Base-by-base conservation (phyloP, 2,888 invertebrate genomes). In the Troides oblongomaculatus region DNA sequence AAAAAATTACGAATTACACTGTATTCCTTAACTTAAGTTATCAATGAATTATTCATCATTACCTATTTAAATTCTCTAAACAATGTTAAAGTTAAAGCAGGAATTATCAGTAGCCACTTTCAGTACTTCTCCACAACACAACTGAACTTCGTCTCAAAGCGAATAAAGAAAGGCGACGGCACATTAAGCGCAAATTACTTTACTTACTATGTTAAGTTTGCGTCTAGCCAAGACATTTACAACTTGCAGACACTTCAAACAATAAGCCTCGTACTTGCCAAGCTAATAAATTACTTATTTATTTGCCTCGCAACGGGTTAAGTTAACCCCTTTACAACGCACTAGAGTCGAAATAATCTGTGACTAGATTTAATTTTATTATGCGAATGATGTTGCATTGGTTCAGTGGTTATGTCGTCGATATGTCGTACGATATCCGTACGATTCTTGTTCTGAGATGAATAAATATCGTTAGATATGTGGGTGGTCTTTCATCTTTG, bases 191-290 rank as follows among this genome's bases (percentile, higher is more conserved):
- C 25, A 59, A 66, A 60, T 46, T 59, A 65, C 59, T 10, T 46
- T 8, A 21, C n/a, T 14, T n/a, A 60, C 60, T 25, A 30, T 36
- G n/a, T 59, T 61, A 53, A 61, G 60, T 21, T 56, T 53, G 21
- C 30, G 58, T 30, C 62, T 25, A 63, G 62, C 46, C 58, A 68
- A 56, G 36, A 64, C 56, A 39, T 56, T 12, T n/a, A 57, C 56
- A 30, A n/a, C 18, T 17, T 62, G 62, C 43, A 39, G 18, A 56
- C 68, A 63, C 62, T 18, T 23, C n/a, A 56, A 39, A 68, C 68
- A 63, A 68, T 68, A 21, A 39, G 30, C 14, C 25, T 7, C 18
- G 17, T 17, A 25, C 43, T 62, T 63, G 62, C 62, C 68, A 68
- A 68, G 25, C 30, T 68, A 25, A 43, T 62, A 46, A 62, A 56